Base-by-base conservation (phyloP, 2,113 vertebrate species). In the Hymenochirus boettgeri region DNA sequence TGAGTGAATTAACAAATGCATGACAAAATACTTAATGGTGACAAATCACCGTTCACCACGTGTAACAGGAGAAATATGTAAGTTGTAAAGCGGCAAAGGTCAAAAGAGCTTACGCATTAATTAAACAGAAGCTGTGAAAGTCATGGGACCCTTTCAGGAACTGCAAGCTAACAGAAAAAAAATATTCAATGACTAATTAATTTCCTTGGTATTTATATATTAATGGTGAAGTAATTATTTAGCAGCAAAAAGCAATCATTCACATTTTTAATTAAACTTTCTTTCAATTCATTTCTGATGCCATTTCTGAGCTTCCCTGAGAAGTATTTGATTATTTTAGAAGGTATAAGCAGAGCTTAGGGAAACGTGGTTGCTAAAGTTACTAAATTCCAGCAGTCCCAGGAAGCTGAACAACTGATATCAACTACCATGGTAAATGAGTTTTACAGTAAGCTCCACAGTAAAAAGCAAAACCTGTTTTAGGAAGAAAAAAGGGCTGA, bases 361-460 rank as follows among this genome's bases (percentile, higher is more conserved):
- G 54, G 63, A 29, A 29, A 57, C 42, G 64, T 42, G 46, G 65
- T 69, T 60, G 57, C 65, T 52, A 60, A 69, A 69, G 65, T 60
- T 60, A 69, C 65, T 47, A 69, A 52, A 69, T 35, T 23, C 53
- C 24, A 22, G 45, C 25, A 23, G 65, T 19, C 24, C 57, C 47
- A 5, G 19, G 24, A 59, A 56, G 47, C 48, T 60, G 27, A 35
- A 22, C 65, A 60, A 31, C 35, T 59, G 64, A 53, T 47, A 29
- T 31, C 33, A 59, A 47, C 47, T 57, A 69, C 53, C 65, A 59
- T n/a, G 57, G 29, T 53, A 42, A 15, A 53, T 58, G 59, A 69
- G 56, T 39, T 31, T n/a, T 50, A 10, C n/a, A n/a, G n/a, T n/a
- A 12, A 23, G 47, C 11, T 22, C 47, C 56, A 29, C 56, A 23